Evolutionary conservation across 2,113 vertebrate genomes (phyloP), one percentile per base, ranked within the genome.

Genomic region (Pristiophorus japonicus): DNA sequence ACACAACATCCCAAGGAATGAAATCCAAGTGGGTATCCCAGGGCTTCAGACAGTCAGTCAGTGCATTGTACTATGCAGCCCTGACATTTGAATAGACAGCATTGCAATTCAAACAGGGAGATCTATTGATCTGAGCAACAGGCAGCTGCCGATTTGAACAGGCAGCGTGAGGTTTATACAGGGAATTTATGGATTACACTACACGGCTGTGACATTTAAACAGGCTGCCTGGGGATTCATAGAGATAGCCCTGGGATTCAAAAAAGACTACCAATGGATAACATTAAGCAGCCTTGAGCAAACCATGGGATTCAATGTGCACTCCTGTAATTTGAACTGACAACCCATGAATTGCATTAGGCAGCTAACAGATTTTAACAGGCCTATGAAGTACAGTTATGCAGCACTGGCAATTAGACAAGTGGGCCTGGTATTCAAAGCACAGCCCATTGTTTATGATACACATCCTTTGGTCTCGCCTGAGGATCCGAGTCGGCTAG

Each of bases 121-220:
- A 11, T 59, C 88, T 92, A 92, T 92, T 92, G 88, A 92, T 92
- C 88, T 92, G n/a, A 92, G 88, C 88, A 92, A 65, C 88, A 92
- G 88, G 65, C 65, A 51, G 66, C 93, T 73, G 1, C 42, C 24
- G 27, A 94, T 94, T 94, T 94, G 93, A 94, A 94, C 66, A 94
- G 66, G 22, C 93, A 94, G 93, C 93, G 42, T 94, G 45, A 70
- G 45, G 66, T 94, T 94, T 70, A 34, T 73, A 73, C 93, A 94
- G 93, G 93, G 65, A 94, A 70, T 70, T 70, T 70, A 94, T 94
- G 66, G 93, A 94, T 94, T 70, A 70, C 65, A 94, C 65, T 47
- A 94, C 65, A 70, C 65, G 51, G 27, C 65, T 51, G 42, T 94
- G 93, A 70, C 65, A 94, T 67, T 70, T 94, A 63, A 67, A 70